Conservation (phyloP, 2,113 vertebrate species). For the Aix galericulata region DNA sequence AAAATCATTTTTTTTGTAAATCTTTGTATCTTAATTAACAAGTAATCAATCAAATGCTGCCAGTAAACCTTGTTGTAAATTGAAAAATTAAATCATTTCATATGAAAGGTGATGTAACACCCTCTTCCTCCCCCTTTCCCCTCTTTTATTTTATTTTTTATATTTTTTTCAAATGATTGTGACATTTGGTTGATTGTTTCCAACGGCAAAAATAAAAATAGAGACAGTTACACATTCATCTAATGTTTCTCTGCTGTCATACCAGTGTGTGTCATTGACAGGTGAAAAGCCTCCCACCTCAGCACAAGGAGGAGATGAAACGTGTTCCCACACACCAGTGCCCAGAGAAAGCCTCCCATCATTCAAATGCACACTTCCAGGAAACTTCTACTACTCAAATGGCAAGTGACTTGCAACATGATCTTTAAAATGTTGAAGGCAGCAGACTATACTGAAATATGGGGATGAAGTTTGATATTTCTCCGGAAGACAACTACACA, state of each 20-base stretch:
- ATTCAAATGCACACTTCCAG: background rate
- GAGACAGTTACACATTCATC: background rate
- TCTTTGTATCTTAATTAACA: background rate
- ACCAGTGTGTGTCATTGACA: background rate
- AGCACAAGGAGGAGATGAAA: fast-evolving
- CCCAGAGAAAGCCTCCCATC: background rate
- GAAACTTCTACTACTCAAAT: background rate
- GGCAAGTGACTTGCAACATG: fast-evolving
- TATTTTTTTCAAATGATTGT: background rate
- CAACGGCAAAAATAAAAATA: background rate
- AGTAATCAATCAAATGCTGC: background rate
- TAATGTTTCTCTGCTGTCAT: background rate
- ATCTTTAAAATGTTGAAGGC: background rate
- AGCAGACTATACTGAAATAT: background rate
- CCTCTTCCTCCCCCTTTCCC: background rate
- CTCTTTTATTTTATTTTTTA: no score
- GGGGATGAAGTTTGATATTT: background rate
- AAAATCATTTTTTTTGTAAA: background rate
- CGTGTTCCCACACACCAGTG: fast-evolving
- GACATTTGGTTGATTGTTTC: background rate
- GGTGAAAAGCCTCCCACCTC: background rate
- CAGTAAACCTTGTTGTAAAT: background rate
- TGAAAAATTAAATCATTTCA: fast-evolving
- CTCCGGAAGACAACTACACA: background rate
- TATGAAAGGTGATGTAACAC: background rate